Conservation (phyloP, 1,140 invertebrate genomes). For the Leguminivora glycinivorella region DNA sequence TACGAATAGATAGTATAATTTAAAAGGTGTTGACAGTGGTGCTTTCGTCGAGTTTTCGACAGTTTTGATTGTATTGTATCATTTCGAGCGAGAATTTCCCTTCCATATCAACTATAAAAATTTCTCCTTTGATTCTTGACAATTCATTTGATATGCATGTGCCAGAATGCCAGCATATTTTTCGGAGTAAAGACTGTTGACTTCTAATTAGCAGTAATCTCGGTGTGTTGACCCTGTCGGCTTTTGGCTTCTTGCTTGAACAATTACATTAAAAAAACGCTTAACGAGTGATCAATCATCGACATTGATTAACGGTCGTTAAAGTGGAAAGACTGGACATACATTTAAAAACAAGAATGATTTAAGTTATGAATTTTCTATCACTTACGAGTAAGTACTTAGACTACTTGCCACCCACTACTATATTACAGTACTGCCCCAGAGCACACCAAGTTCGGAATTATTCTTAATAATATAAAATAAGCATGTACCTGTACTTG, state of each 20-base stretch:
- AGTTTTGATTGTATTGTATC: too few relatives aligned
- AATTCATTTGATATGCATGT: neutral
- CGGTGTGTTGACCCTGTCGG: neutral
- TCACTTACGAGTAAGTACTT: too few relatives aligned
- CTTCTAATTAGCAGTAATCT: neutral
- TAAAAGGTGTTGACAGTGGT: too few relatives aligned
- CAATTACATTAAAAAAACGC: neutral
- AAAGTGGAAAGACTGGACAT: neutral
- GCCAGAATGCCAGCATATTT: neutral
- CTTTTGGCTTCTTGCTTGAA: neutral
- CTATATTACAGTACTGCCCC: too few relatives aligned
- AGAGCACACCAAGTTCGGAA: too few relatives aligned
- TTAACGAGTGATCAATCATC: neutral
- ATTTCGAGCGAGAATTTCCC: too few relatives aligned
- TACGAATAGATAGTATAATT: too few relatives aligned
- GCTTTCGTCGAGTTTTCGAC: too few relatives aligned
- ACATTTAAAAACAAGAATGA: neutral
- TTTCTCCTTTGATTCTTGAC: neutral
- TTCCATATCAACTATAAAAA: neutral
- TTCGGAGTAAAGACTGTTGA: neutral
- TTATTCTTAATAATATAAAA: too few relatives aligned
- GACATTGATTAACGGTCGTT: slow-evolving; percentile 2
- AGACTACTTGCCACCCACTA: too few relatives aligned
- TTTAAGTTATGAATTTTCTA: too few relatives aligned
- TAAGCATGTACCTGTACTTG: too few relatives aligned